phyloP scores from a whole-genome alignment of 2,113 vertebrate species.

The Stigmatopora nigra region DNA sequence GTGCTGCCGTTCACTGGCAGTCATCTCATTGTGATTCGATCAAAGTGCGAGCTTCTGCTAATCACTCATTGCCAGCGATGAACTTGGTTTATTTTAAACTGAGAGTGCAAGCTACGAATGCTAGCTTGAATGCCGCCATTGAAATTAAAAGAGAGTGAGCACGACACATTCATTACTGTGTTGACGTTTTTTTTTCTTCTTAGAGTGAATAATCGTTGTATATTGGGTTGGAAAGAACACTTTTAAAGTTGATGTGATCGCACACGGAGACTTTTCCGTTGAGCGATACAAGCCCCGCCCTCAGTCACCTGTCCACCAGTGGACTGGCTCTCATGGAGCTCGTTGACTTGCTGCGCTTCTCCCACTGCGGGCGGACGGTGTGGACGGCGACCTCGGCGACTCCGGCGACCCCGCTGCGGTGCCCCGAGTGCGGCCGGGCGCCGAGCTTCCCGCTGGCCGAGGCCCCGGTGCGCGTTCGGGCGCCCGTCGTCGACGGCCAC shows the following conservation, averaged over 20 bases:
- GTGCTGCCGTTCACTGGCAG: no score
- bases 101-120: no score
- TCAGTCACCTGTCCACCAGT: not conserved
- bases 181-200: no score
- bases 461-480: constrained; percentile 45
- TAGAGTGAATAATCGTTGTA: no score
- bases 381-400: constrained; percentile 12
- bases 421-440: constrained; percentile 30
- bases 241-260: no score
- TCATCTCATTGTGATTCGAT: no score
- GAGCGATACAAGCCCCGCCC: not conserved
- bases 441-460: constrained; percentile 32
- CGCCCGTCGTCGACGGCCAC: constrained; percentile 45
- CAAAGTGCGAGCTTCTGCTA: no score
- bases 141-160: no score
- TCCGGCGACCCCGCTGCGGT: not conserved
- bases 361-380: constrained; percentile 43
- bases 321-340: constrained; percentile 2
- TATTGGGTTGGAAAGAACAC: not conserved
- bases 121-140: no score
- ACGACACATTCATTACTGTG: no score
- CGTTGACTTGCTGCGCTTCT: constrained; percentile 35
- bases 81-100: no score
- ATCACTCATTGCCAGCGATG: no score
- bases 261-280: not conserved